Base-by-base conservation (phyloP, 2,888 invertebrate genomes). In the Netelia melanura region DNA sequence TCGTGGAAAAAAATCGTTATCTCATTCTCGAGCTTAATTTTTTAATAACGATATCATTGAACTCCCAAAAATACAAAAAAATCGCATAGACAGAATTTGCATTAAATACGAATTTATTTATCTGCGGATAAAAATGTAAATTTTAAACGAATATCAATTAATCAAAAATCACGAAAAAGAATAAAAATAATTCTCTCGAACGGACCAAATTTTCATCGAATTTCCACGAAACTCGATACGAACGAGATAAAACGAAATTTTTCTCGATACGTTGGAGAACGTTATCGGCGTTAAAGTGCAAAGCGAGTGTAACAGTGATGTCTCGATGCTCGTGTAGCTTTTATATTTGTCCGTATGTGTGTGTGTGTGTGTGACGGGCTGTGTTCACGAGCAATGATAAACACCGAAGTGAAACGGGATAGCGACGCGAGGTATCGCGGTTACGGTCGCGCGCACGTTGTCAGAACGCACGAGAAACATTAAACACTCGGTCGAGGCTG, bases 371-470 rank as follows among this genome's bases (percentile, higher is more conserved):
- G 17, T 58, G 17, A 21, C 58, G 38, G 38, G 38, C 8, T 38
- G 38, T 9, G 58, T 21, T 23, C 58, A 58, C 58, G 58, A 77
- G 79, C 75, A 78, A 83, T 72, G 87, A 80, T 87, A 87, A 87
- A 87, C 86, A 86, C 72, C 65, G 67, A 44, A 38, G 54, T 88
- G 86, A 86, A 86, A 85, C 79, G 84, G 86, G 86, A 86, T 84
- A 87, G 80, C 72, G 84, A 84, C 38, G 76, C 67, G 81, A 82
- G 79, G 86, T 81, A 87, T 86, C 83, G 87, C 64, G 83, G 86
- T 86, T 86, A 84, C 86, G 85, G 79, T 82, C 82, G 82, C 83
- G 85, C 65, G 72, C 65, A 54, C 75, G 79, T 71, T 84, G 76
- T 85, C 61, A 58, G 67, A 81, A 78, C 75, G 78, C 44, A 81